Evolutionary conservation across 2,888 invertebrate species (phyloP), one percentile per base, ranked within the genome.

Genomic region (Pandemis heparana): DNA sequence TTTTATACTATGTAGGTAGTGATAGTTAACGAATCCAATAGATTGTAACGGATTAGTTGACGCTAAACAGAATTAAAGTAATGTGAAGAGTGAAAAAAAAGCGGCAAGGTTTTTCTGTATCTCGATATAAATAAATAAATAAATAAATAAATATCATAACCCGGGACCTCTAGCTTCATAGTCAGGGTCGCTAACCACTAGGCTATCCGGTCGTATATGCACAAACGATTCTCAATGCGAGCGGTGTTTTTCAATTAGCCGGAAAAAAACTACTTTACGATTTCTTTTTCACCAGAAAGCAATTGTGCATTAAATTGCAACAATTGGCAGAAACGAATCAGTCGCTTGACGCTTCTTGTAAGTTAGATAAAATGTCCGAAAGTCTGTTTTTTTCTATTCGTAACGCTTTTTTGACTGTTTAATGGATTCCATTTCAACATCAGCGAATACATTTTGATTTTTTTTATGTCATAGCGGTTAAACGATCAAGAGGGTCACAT

Each of bases 281-380:
- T 63, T 67, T 39, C 46, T 39, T 73, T 73, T 69, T 56, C 68
- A 62, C 46, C 63, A 6, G 9, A 64, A 64, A 68, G 56, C 64
- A 69, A 73, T 69, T 69, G 73, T 59, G 48, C 73, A 59, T 63
- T 59, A 73, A 72, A 62, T 46, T n/a, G 41, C 48, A 18, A 61
- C 61, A 59, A 59, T 48, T 51, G 56, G 56, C 18, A 59, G 59
- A 18, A 7, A 43, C 56, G 63, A 59, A 51, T 60, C 38, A n/a
- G 38, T 38, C 18, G 38, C 38, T 38, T 12, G 23, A 32, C 23
- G n/a, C 38, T 38, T n/a, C 38, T 1, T 7, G n/a, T 23, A 60
- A 23, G 10, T 56, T 56, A 56, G 12, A 56, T 56, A 3, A 41
- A 43, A 16, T 14, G 43, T 43, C 43, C 18, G 41, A 41, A 43